These are phyloP conservation scores for Gasterosteus aculeatus DNA, from an alignment of 2,113 vertebrate genomes.

Conservation along the genomic window DNA sequence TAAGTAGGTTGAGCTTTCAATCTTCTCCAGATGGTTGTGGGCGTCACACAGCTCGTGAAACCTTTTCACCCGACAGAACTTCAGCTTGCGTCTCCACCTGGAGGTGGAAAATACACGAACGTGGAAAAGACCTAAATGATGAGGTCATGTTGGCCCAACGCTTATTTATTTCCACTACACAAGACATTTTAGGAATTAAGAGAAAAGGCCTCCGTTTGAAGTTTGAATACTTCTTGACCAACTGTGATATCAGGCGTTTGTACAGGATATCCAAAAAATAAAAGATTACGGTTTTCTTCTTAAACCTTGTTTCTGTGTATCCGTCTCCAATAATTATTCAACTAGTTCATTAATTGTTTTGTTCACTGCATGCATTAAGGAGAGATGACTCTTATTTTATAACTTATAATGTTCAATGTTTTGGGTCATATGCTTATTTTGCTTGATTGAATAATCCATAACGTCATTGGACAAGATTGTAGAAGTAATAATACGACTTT, in stretches of 20 bases:
- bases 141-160: conserved; percentile 9
- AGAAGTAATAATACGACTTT: not conserved
- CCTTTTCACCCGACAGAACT: not conserved
- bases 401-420: not conserved
- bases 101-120: conserved; percentile 3
- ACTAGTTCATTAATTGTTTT: not conserved
- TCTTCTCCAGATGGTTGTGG: not conserved
- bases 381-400: not conserved
- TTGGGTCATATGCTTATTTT: not conserved
- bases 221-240: conserved; percentile 29
- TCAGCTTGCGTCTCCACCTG: conserved; percentile 2
- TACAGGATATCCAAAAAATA: conserved; percentile 22
- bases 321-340: not conserved
- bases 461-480: not conserved
- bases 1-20: conserved; percentile 23
- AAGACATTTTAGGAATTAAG: conserved; percentile 2
- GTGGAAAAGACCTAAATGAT: conserved; percentile 6
- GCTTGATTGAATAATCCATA: not conserved
- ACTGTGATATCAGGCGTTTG: conserved; percentile 9
- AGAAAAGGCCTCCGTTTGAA: not conserved
- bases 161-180: conserved; percentile 40
- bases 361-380: not conserved
- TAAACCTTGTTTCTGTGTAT: conserved; percentile 11
- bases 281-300: conserved; percentile 25
- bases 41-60: conserved; percentile 1